Evolutionary conservation across 35 echinoderm and acorn worm species (phyloP), one percentile per base, ranked within the genome.

Genomic region (Anneissia japonica): DNA sequence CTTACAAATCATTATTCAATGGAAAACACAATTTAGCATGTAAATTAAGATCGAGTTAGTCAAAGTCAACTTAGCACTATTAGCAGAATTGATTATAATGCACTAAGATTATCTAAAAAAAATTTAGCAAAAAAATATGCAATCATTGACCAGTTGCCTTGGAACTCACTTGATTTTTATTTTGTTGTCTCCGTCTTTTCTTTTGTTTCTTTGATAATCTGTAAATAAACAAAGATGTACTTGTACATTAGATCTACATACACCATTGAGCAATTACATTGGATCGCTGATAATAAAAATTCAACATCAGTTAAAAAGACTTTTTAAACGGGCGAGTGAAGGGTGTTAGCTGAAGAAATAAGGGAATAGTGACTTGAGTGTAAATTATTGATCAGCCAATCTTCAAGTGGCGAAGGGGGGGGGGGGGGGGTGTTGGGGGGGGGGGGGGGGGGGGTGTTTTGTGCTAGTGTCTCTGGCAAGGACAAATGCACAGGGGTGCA

Each of bases 171-270:
- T 83, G 72, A 26, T 75, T 35, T 31, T 89, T 89, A 73, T 86
- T 82, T 34, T 97, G 95, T 88, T 97, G 95, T 91, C 84, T 89
- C 74, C 95, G 79, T 82, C 85, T 97, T 77, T 97, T 97, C 86
- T 97, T 97, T 74, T 97, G 91, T 72, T 91, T 97, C 82, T 97
- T 97, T 38, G 95, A 97, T 77, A 93, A 90, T 35, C 95, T 97
- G 74, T 38, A 82, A 92, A 30, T 38, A 37, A 75, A 77, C 0
- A 72, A 0, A 11, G 28, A 84, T 32, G 33, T n/a, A 56, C 12
- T 0, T 35, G 4, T 81, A 81, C 17, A 81, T 81, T 32, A 34
- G 10, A 1, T 4, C 16, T 81, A 26, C n/a, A 23, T 81, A 81
- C 5, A 36, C 39, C 30, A 33, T 34, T 21, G 10, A n/a, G 31